A percentile compares a stretch with the other conserved stretches of the same genome.
phyloP scores from a whole-genome alignment of 2,888 invertebrate species.

The Acanthococcus lagerstroemiae region DNA sequence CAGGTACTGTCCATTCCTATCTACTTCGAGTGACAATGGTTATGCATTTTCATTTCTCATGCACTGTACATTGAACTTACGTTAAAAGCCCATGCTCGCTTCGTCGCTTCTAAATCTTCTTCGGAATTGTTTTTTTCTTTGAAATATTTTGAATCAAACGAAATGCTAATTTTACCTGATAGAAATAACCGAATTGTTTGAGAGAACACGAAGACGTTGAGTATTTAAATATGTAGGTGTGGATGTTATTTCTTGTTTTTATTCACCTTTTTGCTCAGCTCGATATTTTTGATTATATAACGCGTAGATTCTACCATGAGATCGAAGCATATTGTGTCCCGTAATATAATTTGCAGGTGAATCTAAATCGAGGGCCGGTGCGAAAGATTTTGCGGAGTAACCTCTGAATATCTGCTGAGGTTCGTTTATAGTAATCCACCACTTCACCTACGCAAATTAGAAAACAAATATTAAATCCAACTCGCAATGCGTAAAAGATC shows the following conservation, averaged over 20 bases:
- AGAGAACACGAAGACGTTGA: no score
- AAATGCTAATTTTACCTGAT: conserved; percentile 21
- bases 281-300: conserved; percentile 52
- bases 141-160: conserved; percentile 8
- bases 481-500: neutral
- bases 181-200: neutral
- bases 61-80: no score
- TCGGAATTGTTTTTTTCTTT: conserved; percentile 10
- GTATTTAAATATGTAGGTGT: no score
- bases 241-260: no score
- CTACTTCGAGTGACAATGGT: no score
- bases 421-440: conserved; percentile 62
- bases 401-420: conserved; percentile 41
- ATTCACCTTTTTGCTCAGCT: conserved; percentile 46
- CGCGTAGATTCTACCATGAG: conserved; percentile 55
- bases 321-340: conserved; percentile 52
- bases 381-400: conserved; percentile 35
- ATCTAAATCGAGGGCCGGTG: conserved; percentile 38
- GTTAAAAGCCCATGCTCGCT: conserved; percentile 23
- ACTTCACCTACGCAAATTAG: conserved; percentile 40
- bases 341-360: conserved; percentile 53
- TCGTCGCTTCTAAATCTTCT: conserved; percentile 23
- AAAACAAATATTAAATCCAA: neutral
- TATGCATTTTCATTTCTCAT: no score
- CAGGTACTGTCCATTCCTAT: no score